Base-by-base conservation (phyloP, 2,888 invertebrate genomes). In the Serripes groenlandicus region DNA sequence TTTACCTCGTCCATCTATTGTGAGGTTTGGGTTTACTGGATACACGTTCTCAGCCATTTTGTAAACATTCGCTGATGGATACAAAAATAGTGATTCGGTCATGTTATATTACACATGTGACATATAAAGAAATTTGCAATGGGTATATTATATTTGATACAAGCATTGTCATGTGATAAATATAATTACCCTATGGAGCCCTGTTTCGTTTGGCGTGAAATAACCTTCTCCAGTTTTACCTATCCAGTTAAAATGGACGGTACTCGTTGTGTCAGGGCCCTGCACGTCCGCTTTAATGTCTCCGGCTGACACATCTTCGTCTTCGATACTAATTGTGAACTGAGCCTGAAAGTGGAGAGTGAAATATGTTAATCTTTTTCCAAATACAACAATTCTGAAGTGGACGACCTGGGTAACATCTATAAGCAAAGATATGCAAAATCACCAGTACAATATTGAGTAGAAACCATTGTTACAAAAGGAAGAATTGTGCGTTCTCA, bases 131-230 rank as follows among this genome's bases (percentile, higher is more conserved):
- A n/a, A n/a, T n/a, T n/a, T n/a, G n/a, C n/a, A n/a, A n/a, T n/a
- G n/a, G n/a, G n/a, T n/a, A n/a, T n/a, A n/a, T n/a, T n/a, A n/a
- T n/a, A n/a, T n/a, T n/a, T n/a, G n/a, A n/a, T n/a, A n/a, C n/a
- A n/a, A n/a, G n/a, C n/a, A n/a, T n/a, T n/a, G n/a, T n/a, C n/a
- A n/a, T n/a, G n/a, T n/a, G n/a, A n/a, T n/a, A n/a, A n/a, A 66
- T 30, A 60, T 32, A 83, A 91, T 86, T 92, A 96, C 96, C 95
- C 98, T 98, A 94, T 99, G 98, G 97, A 98, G 97, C 86, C 99
- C 99, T 89, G 98, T 97, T 94, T 98, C 98, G 86, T 97, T 97
- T 0, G 99, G 98, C 11, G 97, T 96, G 92, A 98, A 99, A 80
- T 96, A 96, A 11, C 98, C 98, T 86, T 97, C 96, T 1, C 98